These are phyloP conservation scores for Bovichtus variegatus DNA, from an alignment of 2,797 vertebrate species.

Conservation along the genomic window DNA sequence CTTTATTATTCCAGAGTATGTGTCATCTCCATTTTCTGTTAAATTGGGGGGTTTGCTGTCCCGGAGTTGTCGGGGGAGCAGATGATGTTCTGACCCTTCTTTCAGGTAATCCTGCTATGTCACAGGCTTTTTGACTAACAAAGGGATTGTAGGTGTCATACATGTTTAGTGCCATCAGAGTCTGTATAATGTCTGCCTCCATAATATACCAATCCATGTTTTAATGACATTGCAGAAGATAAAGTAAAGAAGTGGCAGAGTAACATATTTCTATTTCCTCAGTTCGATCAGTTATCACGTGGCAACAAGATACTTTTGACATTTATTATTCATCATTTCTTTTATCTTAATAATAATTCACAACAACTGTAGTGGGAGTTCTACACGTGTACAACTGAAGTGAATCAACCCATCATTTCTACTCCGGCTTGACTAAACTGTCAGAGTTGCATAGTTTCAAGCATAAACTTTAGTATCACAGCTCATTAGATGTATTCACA, in stretches of 20 bases:
- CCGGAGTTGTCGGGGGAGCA: conserved; percentile 54
- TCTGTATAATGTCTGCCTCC: conserved; percentile 3
- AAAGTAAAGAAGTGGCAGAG: background rate
- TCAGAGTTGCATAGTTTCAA: conserved; percentile 6
- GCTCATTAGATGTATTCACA: conserved; percentile 53
- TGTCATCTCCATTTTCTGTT: conserved; percentile 52
- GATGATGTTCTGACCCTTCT: conserved; percentile 19
- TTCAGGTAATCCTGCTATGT: conserved; percentile 44
- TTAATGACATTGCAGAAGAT: conserved; percentile 13
- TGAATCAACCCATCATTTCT: background rate
- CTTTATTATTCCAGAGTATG: conserved; percentile 64
- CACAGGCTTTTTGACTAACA: conserved; percentile 32
- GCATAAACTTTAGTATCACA: background rate
- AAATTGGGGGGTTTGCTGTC: conserved; percentile 37
- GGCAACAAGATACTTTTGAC: background rate
- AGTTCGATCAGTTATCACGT: background rate
- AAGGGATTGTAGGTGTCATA: conserved; percentile 40
- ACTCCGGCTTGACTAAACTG: background rate
- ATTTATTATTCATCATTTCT: background rate
- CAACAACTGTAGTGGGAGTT: background rate
- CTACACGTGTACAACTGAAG: background rate
- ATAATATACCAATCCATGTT: background rate
- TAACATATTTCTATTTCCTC: background rate
- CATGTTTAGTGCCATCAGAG: conserved; percentile 15
- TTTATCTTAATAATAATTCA: background rate